Percentiles rank a stretch among this genome's conserved stretches.
phyloP scores from a whole-genome alignment of 1,140 invertebrate genomes.

The Aphelenchoides besseyi region DNA sequence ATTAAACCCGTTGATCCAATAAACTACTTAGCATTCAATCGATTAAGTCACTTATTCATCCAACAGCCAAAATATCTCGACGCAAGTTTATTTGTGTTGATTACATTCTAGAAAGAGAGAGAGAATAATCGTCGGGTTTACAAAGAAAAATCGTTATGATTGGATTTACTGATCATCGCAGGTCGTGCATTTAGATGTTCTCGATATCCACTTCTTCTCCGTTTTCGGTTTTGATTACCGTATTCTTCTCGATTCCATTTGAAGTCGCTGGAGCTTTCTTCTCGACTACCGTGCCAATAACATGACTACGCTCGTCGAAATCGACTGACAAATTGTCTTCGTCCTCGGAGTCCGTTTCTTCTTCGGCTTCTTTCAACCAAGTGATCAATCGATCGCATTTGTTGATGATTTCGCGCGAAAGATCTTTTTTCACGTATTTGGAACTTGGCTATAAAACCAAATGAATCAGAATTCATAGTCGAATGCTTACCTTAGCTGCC shows the following conservation, averaged over 20 bases:
- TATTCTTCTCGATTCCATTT: constrained; percentile 17
- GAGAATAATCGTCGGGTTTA: no score
- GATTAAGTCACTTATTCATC: no score
- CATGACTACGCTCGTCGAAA: constrained; percentile 50
- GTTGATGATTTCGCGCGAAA: constrained; percentile 84
- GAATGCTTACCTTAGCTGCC: constrained; percentile 76
- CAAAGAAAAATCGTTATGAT: no score
- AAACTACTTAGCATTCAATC: no score
- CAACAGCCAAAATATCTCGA: no score
- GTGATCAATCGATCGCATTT: constrained; percentile 87
- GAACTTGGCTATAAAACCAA: constrained; percentile 69
- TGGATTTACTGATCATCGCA: no score
- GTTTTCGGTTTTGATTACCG: constrained; percentile 31
- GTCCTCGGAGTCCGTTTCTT: constrained; percentile 62
- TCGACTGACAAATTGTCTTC: constrained; percentile 53
- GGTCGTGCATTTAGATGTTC: constrained; percentile 53
- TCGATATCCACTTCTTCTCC: constrained; percentile 56
- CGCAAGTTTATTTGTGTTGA: no score
- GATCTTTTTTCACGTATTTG: constrained; percentile 85
- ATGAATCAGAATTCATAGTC: background rate
- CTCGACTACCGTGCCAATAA: constrained; percentile 37
- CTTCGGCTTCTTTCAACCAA: constrained; percentile 85
- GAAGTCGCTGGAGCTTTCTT: constrained; percentile 21
- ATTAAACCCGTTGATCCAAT: no score
- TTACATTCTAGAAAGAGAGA: no score